A percentile compares a stretch with the other conserved stretches of the same genome.
Evolutionary conservation across 2,113 vertebrate genomes (phyloP).

Genomic region (Cryptomyrus ogoouensis): DNA sequence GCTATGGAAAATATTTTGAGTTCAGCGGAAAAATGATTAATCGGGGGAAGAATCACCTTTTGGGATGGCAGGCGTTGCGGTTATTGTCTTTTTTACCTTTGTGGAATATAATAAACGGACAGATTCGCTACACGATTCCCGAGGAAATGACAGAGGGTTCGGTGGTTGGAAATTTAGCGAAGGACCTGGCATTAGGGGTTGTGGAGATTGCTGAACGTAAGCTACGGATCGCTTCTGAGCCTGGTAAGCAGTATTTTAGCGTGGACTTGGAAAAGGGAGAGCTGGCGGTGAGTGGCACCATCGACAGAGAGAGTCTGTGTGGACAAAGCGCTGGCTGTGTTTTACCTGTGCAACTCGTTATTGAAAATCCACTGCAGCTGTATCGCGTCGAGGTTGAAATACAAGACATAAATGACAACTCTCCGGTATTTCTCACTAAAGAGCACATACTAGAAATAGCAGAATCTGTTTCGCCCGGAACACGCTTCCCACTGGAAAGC

Average conservation of each 20-base stretch:
- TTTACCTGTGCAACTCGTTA: conserved; percentile 56
- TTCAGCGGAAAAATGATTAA: conserved; percentile 26
- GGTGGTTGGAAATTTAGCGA: conserved; percentile 61
- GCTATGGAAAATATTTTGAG: background rate
- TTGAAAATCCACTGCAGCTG: conserved; percentile 62
- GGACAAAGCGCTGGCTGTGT: conserved; percentile 54
- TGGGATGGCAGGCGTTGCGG: conserved; percentile 48
- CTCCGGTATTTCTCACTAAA: conserved; percentile 56
- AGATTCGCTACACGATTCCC: conserved; percentile 55
- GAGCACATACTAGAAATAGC: conserved; percentile 56
- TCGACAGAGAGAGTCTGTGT: conserved; percentile 67
- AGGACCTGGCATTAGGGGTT: conserved; percentile 56
- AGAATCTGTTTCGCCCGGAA: conserved; percentile 26
- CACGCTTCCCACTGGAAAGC: conserved; percentile 57
- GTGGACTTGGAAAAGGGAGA: conserved; percentile 54
- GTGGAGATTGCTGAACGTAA: conserved; percentile 52
- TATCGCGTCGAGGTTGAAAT: conserved; percentile 59
- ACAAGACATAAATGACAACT: conserved; percentile 66
- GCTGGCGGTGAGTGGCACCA: conserved; percentile 52
- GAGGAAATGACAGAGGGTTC: conserved; percentile 60
- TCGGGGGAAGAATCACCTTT: conserved; percentile 37
- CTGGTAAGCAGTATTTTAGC: conserved; percentile 53
- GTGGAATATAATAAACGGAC: conserved; percentile 55
- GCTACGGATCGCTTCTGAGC: conserved; percentile 57
- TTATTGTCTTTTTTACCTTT: conserved; percentile 40